Percentiles rank a stretch among this genome's conserved stretches.
Conservation (phyloP, 2,113 vertebrate species). For the Anseranas semipalmata region DNA sequence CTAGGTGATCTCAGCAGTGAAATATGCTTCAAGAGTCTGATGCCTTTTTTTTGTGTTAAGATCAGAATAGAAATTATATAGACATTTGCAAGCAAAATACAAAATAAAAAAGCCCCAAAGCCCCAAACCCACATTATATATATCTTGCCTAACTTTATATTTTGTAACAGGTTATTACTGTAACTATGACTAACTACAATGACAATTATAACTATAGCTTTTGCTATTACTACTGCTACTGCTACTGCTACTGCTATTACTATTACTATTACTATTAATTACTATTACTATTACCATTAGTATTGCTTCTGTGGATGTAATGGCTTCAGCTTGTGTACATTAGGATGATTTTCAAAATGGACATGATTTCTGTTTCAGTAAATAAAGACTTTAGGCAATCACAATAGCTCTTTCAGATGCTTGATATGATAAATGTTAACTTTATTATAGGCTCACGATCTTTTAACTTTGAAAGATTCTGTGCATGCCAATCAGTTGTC, state of each 20-base stretch:
- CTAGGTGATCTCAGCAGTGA: not conserved
- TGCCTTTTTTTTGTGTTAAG: not conserved
- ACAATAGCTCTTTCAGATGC: not conserved
- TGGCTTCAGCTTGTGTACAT: not conserved
- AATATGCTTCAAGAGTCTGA: not conserved
- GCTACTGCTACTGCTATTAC: not conserved
- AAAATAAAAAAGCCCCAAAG: not conserved
- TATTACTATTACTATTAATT: not conserved
- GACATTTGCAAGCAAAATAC: not conserved
- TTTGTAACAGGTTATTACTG: not conserved
- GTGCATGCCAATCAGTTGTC: not conserved
- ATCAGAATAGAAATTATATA: not conserved
- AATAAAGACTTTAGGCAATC: not conserved
- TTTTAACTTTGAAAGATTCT: not conserved
- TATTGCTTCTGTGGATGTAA: not conserved
- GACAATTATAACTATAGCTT: not conserved
- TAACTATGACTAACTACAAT: not conserved
- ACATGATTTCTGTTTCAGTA: not conserved
- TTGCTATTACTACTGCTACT: not conserved
- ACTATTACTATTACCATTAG: not conserved
- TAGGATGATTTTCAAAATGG: not conserved
- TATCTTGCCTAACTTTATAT: not conserved
- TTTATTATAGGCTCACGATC: not conserved
- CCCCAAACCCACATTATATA: not conserved
- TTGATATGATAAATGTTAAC: not conserved